Conservation (phyloP, 1,140 invertebrate genomes). For the Chironomus tepperi region DNA sequence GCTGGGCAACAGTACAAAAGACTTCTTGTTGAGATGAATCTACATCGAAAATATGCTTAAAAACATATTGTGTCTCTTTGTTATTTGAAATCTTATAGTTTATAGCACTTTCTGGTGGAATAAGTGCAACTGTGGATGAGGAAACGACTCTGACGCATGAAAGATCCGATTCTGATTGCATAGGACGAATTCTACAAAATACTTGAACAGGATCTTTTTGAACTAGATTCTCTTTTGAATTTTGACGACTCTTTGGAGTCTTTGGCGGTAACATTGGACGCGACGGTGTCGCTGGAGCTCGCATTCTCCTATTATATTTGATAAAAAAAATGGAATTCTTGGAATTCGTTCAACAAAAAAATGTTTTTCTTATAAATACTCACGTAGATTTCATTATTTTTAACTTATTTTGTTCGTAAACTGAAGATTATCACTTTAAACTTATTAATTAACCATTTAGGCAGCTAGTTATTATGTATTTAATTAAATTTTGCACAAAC, state of each 20-base stretch:
- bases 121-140: slow-evolving; percentile 57
- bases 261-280: neutral
- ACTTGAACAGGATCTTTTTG: slow-evolving; percentile 69
- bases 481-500: neutral
- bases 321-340: neutral
- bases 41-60: slow-evolving; percentile 78
- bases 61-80: slow-evolving; percentile 67
- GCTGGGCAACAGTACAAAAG: slow-evolving; percentile 76
- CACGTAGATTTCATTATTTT: slow-evolving; percentile 23
- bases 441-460: too few species aligned
- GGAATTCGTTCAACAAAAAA: neutral
- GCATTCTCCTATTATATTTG: neutral
- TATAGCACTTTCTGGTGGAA: slow-evolving; percentile 53
- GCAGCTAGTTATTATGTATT: too few species aligned
- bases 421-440: neutral
- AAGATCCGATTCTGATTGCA: slow-evolving; percentile 53
- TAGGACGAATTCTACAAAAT: slow-evolving; percentile 70
- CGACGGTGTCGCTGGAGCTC: slow-evolving; percentile 19
- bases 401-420: neutral
- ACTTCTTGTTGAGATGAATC: slow-evolving; percentile 64
- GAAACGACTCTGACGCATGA: slow-evolving; percentile 66
- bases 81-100: slow-evolving; percentile 50
- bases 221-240: slow-evolving; percentile 28
- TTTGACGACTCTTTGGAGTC: slow-evolving; percentile 18
- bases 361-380: neutral